These are phyloP conservation scores for Nesoenas mayeri DNA, from an alignment of 2,113 vertebrate genomes.

Conservation along the genomic window DNA sequence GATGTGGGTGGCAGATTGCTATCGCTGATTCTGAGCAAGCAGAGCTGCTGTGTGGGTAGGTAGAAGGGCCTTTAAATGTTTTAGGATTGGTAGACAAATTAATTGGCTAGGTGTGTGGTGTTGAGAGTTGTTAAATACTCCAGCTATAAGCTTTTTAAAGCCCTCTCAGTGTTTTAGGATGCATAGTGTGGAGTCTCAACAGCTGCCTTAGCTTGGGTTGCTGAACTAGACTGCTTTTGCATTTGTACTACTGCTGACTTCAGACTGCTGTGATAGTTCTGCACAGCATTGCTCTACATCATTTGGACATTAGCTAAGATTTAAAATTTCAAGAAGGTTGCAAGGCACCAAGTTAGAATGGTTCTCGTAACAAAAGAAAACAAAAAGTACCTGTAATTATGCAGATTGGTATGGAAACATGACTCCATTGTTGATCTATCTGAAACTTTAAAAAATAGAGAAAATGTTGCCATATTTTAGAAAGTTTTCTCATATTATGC, in stretches of 20 bases:
- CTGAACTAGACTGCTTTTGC: background rate
- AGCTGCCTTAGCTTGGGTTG: background rate
- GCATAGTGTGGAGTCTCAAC: background rate
- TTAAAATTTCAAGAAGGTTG: background rate
- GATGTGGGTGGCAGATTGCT: constrained; percentile 25
- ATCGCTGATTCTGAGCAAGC: background rate
- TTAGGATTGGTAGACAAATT: background rate
- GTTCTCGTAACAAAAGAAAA: background rate
- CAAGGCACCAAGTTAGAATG: background rate
- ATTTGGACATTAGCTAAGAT: background rate
- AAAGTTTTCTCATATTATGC: background rate
- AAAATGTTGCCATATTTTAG: background rate
- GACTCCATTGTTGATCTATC: background rate
- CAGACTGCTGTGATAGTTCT: background rate
- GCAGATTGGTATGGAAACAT: background rate
- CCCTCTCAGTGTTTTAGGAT: background rate
- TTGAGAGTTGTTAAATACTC: background rate
- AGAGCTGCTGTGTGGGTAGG: background rate
- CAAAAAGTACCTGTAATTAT: background rate
- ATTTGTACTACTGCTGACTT: background rate
- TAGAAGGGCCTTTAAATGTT: background rate
- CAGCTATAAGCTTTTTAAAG: background rate
- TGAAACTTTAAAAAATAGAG: constrained; percentile 5
- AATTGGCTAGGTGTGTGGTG: background rate
- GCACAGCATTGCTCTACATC: background rate